Percentiles rank a stretch among this genome's conserved stretches.
Conservation (phyloP, 2,797 vertebrate genomes). For the Ambastaia sidthimunki region DNA sequence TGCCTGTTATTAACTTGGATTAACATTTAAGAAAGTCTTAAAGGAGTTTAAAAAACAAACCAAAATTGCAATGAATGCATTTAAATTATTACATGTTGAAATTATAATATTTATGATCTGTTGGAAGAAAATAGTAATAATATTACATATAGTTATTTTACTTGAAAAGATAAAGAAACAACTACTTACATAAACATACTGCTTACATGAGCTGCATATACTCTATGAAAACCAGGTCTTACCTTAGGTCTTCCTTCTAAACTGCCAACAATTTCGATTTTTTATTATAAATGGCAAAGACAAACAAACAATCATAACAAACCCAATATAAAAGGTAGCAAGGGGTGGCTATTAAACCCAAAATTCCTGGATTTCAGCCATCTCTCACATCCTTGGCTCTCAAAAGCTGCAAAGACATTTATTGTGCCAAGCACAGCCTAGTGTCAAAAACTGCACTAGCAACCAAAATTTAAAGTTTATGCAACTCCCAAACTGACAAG, state of each 20-base stretch:
- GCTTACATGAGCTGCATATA: not conserved
- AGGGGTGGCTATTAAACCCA: not conserved
- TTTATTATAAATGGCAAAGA: not conserved
- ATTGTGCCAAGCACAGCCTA: conserved; percentile 1
- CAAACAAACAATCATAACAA: not conserved
- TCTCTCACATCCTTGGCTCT: not conserved
- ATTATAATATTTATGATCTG: too few species aligned
- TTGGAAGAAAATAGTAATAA: too few species aligned
- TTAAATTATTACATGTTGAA: too few species aligned
- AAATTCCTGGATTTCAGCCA: not conserved
- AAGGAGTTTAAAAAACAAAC: not conserved
- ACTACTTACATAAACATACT: not conserved
- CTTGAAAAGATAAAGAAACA: not conserved
- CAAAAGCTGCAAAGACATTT: not conserved
- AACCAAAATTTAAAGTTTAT: not conserved
- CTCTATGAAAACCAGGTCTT: not conserved
- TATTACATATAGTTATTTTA: too few species aligned
- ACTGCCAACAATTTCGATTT: not conserved
- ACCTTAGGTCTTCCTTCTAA: not conserved
- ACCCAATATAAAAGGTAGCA: not conserved
- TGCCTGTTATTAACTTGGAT: not conserved
- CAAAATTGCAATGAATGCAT: too few species aligned
- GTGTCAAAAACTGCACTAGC: not conserved
- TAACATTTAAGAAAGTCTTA: not conserved
- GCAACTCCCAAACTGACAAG: not conserved